Percentiles rank a stretch among this genome's conserved stretches.
Conservation (phyloP, 2,797 vertebrate species). For the Xenops minutus region DNA sequence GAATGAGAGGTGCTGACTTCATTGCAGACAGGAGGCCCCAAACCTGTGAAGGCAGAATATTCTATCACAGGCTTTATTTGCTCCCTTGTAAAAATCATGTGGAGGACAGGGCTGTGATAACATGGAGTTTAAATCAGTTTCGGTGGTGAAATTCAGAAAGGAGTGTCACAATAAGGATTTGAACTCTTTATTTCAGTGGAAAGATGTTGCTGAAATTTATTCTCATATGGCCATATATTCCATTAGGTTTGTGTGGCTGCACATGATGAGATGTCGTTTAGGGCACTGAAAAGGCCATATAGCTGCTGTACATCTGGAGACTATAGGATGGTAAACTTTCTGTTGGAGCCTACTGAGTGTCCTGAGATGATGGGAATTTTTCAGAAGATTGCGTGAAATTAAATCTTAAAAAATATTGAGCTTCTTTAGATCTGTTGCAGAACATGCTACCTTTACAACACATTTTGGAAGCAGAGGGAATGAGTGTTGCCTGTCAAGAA, state of each 20-base stretch:
- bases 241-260: neutral
- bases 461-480: neutral
- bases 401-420: neutral
- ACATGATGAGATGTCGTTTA: neutral
- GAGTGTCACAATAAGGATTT: neutral
- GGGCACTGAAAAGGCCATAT: neutral
- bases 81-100: accelerated
- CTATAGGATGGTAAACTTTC: neutral
- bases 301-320: neutral
- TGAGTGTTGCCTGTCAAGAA: neutral
- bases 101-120: neutral
- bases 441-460: accelerated
- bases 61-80: neutral
- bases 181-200: neutral
- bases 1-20: neutral
- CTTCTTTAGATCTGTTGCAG: neutral
- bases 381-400: neutral
- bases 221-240: neutral
- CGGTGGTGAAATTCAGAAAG: neutral
- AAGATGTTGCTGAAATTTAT: neutral
- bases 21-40: neutral
- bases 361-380: neutral
- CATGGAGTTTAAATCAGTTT: neutral
- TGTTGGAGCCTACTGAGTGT: neutral
- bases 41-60: accelerated